Conservation (phyloP, 2,888 invertebrate genomes). For the Ditula angustiorana region DNA sequence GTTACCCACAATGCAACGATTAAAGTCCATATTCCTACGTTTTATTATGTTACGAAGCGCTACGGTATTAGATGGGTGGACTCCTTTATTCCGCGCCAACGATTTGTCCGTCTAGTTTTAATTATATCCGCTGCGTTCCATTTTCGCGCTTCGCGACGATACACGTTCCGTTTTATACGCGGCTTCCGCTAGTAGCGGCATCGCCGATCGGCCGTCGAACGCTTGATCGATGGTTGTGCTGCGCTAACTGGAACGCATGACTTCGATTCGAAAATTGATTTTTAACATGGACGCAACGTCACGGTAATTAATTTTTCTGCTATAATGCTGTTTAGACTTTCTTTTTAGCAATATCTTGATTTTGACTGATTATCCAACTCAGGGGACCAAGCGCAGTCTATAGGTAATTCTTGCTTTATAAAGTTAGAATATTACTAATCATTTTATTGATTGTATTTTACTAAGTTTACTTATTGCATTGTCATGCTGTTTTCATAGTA, state of each 20-base stretch:
- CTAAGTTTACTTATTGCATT: too few relatives aligned
- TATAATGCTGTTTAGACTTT: too few relatives aligned
- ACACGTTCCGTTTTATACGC: slow-evolving; percentile 52
- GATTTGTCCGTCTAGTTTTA: slow-evolving; percentile 78
- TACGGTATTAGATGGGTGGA: background rate
- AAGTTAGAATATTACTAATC: too few relatives aligned
- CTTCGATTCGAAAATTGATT: slow-evolving; percentile 21
- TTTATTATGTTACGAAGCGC: background rate
- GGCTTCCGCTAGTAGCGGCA: slow-evolving; percentile 70
- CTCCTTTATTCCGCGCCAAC: slow-evolving; percentile 69
- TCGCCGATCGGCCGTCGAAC: slow-evolving; percentile 67
- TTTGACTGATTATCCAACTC: too few relatives aligned
- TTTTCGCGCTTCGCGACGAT: slow-evolving; percentile 73
- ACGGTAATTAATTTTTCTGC: too few relatives aligned
- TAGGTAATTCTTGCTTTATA: too few relatives aligned
- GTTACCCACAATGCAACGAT: too few relatives aligned
- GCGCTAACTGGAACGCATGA: slow-evolving; percentile 45
- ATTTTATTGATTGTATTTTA: too few relatives aligned
- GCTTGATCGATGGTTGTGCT: slow-evolving; percentile 48
- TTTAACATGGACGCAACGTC: slow-evolving; percentile 40
- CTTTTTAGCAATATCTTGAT: too few relatives aligned
- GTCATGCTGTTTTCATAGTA: too few relatives aligned
- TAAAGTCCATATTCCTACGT: too few relatives aligned
- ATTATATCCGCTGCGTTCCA: slow-evolving; percentile 83
- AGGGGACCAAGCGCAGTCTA: too few relatives aligned